A percentile compares a stretch with the other conserved stretches of the same genome.
Conservation (phyloP, 2,113 vertebrate genomes). For the Sphyrna mokarran region DNA sequence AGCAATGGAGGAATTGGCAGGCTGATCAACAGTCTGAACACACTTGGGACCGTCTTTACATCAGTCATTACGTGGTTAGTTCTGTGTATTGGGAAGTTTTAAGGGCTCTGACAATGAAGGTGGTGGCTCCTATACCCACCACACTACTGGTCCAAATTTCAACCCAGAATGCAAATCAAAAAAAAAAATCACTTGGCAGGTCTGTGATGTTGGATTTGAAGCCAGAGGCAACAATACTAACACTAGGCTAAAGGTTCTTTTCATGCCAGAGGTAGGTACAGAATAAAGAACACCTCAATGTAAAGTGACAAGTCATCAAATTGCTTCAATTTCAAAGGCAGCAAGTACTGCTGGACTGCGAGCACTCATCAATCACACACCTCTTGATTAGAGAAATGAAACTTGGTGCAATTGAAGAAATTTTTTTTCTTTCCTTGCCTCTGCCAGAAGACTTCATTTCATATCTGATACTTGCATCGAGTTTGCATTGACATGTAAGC, state of each 20-base stretch:
- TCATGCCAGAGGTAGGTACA: neutral
- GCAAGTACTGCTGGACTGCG: neutral
- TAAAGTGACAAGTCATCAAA: neutral
- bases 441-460: neutral
- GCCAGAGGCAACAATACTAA: neutral
- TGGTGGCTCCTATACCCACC: neutral
- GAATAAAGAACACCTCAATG: neutral
- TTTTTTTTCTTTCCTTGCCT: neutral
- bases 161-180: neutral
- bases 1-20: neutral
- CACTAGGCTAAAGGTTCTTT: neutral
- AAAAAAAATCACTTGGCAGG: neutral
- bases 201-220: neutral
- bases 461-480: neutral
- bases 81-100: neutral
- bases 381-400: neutral
- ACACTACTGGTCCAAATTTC: neutral
- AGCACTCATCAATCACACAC: neutral
- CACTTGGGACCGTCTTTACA: neutral
- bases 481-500: neutral
- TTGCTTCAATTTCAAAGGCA: neutral
- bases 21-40: neutral
- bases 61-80: neutral
- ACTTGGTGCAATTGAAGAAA: neutral
- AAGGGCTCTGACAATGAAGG: neutral